Evolutionary conservation across 2,888 invertebrate genomes (phyloP).

Genomic region (Pristionchus exspectatus): DNA sequence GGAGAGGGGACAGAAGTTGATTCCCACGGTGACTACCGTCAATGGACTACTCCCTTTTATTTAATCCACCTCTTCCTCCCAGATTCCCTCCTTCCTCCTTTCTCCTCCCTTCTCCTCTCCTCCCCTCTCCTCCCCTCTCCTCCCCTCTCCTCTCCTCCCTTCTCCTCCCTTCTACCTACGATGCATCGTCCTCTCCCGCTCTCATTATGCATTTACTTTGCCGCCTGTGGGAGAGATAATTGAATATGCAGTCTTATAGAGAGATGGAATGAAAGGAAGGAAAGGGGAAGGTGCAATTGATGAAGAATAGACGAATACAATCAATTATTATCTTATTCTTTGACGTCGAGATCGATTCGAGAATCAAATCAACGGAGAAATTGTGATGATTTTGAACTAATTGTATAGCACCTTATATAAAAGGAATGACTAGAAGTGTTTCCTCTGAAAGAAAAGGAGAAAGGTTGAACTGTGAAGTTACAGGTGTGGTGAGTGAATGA

Average conservation of each 20-base stretch:
- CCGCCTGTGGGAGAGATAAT: slow-evolving; percentile 31
- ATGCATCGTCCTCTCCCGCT: slow-evolving; percentile 16
- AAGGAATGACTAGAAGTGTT: background rate
- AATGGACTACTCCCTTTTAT: slow-evolving; percentile 21
- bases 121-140: background rate
- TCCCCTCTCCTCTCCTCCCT: background rate
- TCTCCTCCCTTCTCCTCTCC: background rate
- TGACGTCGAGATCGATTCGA: background rate
- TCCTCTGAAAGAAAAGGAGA: background rate
- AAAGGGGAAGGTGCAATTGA: background rate
- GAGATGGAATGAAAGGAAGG: slow-evolving; percentile 21
- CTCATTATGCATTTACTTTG: slow-evolving; percentile 55
- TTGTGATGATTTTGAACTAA: no score
- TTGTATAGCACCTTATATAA: no score
- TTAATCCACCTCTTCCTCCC: slow-evolving; percentile 29
- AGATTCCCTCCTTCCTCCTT: slow-evolving; percentile 11
- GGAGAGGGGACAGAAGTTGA: background rate
- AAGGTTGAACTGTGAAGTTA: background rate
- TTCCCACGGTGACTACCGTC: slow-evolving; percentile 49
- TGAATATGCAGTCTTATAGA: slow-evolving; percentile 53
- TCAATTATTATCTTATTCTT: background rate
- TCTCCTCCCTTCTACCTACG: slow-evolving; percentile 36
- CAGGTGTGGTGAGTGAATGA: background rate
- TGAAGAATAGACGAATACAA: background rate
- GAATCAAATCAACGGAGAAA: background rate